A percentile compares a stretch with the other conserved stretches of the same genome.
phyloP scores from a whole-genome alignment of 92 coral and sea anemone genomes.

The Porites divaricata region DNA sequence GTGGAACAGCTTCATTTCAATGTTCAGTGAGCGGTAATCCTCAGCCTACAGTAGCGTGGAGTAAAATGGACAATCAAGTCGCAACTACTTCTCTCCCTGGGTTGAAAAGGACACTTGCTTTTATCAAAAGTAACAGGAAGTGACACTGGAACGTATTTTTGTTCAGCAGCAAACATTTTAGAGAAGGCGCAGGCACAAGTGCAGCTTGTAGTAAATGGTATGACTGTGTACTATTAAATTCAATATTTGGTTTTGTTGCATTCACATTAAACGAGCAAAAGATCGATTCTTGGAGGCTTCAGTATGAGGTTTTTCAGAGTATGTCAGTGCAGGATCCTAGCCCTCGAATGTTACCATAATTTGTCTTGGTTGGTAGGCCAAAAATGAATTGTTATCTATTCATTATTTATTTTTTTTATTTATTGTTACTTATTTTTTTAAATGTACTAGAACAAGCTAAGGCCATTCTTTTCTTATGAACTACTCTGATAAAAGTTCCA shows the following conservation, averaged over 20 bases:
- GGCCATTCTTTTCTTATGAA: too few species aligned
- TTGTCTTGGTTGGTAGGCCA: too few species aligned
- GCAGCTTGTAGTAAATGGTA: slow-evolving; percentile 15
- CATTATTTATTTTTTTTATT: too few species aligned
- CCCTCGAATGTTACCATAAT: too few species aligned
- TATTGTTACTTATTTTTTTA: too few species aligned
- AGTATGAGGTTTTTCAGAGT: too few species aligned
- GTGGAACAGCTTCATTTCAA: slow-evolving; percentile 6
- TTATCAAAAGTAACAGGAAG: not conserved
- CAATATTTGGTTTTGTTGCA: not conserved
- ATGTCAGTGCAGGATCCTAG: too few species aligned
- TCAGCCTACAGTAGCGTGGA: not conserved
- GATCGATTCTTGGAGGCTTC: too few species aligned
- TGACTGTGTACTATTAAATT: not conserved
- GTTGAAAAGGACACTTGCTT: not conserved
- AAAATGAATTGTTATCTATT: too few species aligned
- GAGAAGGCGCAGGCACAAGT: slow-evolving; percentile 11
- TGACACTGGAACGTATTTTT: slow-evolving; percentile 1
- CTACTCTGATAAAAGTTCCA: too few species aligned
- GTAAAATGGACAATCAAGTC: slow-evolving; percentile 12
- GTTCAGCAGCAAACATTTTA: slow-evolving; percentile 32
- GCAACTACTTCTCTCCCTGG: not conserved
- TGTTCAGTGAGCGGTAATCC: slow-evolving; percentile 13
- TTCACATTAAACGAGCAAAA: not conserved
- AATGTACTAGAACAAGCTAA: too few species aligned